Evolutionary conservation across 1,140 invertebrate genomes (phyloP), one percentile per base, ranked within the genome.

Genomic region (Saccostrea glomerata): DNA sequence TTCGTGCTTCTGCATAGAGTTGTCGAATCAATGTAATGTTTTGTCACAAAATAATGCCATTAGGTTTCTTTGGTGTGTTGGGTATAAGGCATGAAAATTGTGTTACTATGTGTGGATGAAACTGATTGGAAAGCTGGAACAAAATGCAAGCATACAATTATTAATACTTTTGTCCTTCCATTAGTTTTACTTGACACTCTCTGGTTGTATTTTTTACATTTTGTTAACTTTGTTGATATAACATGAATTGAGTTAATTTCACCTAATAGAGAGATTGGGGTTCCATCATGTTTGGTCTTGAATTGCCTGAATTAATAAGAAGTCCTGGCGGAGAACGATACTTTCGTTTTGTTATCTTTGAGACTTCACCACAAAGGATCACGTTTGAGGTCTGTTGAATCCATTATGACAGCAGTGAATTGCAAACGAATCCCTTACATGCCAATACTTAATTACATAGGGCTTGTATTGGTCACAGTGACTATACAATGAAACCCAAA

Each of bases 291-390:
- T 25, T 13, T 30, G 25, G 70, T 77, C 70, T 36, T 13, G 25
- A 77, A 11, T 77, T 77, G 23, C 25, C 25, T 77, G 25, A 77
- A 77, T 77, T 25, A 77, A 77, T 77, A 36, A 36, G 30, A 36
- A 15, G 70, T 77, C 25, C 70, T 25, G 25, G 25, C 11, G 30
- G 70, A 77, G 4, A 25, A 30, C 25, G 70, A 36, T 30, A 77
- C 11, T 77, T 30, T 77, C 30, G 70, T 23, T 30, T 73, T 73
- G 66, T 77, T 77, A 77, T 77, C 70, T 77, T 12, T 77, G 70
- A 30, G 25, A 36, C 11, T 77, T 36, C 70, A 77, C 25, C 70
- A 36, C 25, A 77, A 77, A 63, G 58, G 15, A 20, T 20, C 58
- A n/a, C 15, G n/a, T 63, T n/a, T 17, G 17, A 15, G 25, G 25